Evolutionary conservation across 2,113 vertebrate species (phyloP).

Genomic region (Muscicapa adusta): DNA sequence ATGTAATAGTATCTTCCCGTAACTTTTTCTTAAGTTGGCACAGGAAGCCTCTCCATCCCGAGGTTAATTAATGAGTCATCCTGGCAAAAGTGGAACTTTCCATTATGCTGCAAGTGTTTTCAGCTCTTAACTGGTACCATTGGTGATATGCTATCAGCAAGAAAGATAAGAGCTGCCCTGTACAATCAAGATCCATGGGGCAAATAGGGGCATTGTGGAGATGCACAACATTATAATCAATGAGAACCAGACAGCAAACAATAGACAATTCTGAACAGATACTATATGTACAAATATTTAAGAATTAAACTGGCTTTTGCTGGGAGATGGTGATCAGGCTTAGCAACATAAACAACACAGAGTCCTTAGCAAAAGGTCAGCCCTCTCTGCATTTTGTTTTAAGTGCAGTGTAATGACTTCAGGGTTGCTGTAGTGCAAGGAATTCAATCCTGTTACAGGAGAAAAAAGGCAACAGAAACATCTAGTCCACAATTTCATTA

Average conservation of each 20-base stretch:
- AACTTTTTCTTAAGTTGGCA: not conserved
- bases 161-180: not conserved
- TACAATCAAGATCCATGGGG: not conserved
- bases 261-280: not conserved
- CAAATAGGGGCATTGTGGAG: not conserved
- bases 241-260: not conserved
- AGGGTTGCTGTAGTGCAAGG: not conserved
- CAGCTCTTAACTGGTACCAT: not conserved
- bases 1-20: not conserved
- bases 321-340: not conserved
- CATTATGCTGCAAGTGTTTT: slow-evolving; percentile 4
- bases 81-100: slow-evolving; percentile 9
- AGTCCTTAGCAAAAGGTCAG: not conserved
- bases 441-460: not conserved
- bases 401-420: not conserved
- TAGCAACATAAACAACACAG: not conserved
- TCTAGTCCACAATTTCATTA: not conserved
- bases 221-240: not conserved
- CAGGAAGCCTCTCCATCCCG: not conserved
- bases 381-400: not conserved
- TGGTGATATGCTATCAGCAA: slow-evolving; percentile 4
- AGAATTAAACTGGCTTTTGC: not conserved
- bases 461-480: not conserved
- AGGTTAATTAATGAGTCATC: slow-evolving; percentile 17
- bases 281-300: not conserved